A percentile compares a stretch with the other conserved stretches of the same genome.
phyloP scores from a whole-genome alignment of 2,888 invertebrate species.

The Clepsis dumicolana region DNA sequence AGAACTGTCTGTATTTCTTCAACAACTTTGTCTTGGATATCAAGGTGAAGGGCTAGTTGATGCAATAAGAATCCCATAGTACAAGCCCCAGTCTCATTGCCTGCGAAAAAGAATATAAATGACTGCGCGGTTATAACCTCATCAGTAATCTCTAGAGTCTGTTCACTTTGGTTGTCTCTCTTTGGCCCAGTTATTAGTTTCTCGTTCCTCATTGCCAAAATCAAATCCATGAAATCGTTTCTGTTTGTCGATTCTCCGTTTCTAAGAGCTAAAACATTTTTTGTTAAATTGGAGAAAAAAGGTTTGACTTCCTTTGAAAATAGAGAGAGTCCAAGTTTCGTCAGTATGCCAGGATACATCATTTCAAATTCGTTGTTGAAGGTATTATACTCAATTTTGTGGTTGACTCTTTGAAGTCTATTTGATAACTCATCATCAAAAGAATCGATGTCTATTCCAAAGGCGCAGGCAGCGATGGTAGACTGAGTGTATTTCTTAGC shows the following conservation, averaged over 20 bases:
- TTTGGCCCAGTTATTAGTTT: background rate
- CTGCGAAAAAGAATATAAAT: slow-evolving; percentile 39
- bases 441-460: slow-evolving; percentile 42
- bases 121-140: slow-evolving; percentile 38
- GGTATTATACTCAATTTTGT: slow-evolving; percentile 23
- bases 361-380: slow-evolving; percentile 28
- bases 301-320: slow-evolving; percentile 17
- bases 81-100: slow-evolving; percentile 37
- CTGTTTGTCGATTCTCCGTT: background rate
- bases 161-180: background rate
- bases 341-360: slow-evolving; percentile 38
- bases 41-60: slow-evolving; percentile 34
- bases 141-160: slow-evolving; percentile 25
- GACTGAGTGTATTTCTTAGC: slow-evolving; percentile 41
- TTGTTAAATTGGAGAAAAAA: background rate
- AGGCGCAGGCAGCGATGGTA: slow-evolving; percentile 46
- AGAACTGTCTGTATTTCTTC: slow-evolving; percentile 7
- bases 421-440: slow-evolving; percentile 9
- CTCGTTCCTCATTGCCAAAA: background rate
- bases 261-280: background rate
- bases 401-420: slow-evolving; percentile 24
- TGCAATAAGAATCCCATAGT: slow-evolving; percentile 39
- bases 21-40: slow-evolving; percentile 34
- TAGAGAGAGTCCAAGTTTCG: slow-evolving; percentile 4
- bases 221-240: background rate